These are phyloP conservation scores for Limulus polyphemus DNA, from an alignment of 2,888 invertebrate species.

Conservation along the genomic window DNA sequence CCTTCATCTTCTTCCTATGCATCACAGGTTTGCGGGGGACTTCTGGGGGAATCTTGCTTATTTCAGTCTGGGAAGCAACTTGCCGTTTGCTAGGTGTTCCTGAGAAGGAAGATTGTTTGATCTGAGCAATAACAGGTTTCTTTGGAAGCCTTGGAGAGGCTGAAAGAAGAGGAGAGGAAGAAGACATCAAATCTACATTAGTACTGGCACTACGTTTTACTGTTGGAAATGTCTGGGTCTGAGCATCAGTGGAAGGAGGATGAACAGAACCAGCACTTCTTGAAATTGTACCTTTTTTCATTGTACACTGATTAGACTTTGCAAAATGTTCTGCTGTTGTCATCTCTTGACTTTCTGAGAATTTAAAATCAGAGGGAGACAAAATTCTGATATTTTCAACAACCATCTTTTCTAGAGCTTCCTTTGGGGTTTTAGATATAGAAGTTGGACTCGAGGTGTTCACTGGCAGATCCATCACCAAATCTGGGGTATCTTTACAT, in stretches of 20 bases:
- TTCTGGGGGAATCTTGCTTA: not conserved
- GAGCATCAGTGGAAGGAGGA: not conserved
- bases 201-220: conserved; percentile 20
- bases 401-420: not conserved
- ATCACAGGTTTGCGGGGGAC: conserved; percentile 1
- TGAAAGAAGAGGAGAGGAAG: not conserved
- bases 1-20: conserved; percentile 5
- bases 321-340: conserved; percentile 62
- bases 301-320: conserved; percentile 60
- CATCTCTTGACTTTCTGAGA: conserved; percentile 36
- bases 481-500: conserved; percentile 52
- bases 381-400: not conserved
- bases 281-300: conserved; percentile 46
- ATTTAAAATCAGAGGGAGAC: not conserved
- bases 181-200: not conserved
- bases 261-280: not conserved
- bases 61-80: not conserved
- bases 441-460: conserved; percentile 29
- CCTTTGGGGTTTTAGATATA: not conserved
- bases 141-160: too few species aligned
- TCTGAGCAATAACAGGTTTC: too few species aligned
- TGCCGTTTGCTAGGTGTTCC: not conserved
- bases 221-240: conserved; percentile 16
- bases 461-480: conserved; percentile 63
- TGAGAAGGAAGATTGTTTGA: too few species aligned